phyloP scores from a whole-genome alignment of 1,140 invertebrate species.

The Drosophila baimaii region DNA sequence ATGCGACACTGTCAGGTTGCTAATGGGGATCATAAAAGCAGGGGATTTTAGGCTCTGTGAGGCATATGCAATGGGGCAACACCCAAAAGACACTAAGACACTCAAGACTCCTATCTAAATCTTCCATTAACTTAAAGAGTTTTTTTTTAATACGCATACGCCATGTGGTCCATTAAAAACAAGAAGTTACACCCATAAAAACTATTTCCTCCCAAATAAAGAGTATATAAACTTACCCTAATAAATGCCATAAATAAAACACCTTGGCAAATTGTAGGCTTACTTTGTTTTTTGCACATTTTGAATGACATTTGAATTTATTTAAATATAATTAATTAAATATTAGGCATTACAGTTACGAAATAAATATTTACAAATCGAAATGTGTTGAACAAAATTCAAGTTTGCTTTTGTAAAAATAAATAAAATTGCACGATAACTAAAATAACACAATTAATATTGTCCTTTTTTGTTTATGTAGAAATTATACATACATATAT shows the following conservation, averaged over 20 bases:
- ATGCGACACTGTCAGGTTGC: slow-evolving; percentile 66
- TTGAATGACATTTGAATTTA: slow-evolving; percentile 77
- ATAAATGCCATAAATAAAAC: background rate
- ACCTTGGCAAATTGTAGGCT: slow-evolving; percentile 21
- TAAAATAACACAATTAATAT: slow-evolving; percentile 75
- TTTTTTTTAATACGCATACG: slow-evolving; percentile 20
- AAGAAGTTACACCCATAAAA: background rate
- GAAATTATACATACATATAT: slow-evolving; percentile 33
- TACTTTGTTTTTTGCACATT: slow-evolving; percentile 70
- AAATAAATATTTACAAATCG: slow-evolving; percentile 81
- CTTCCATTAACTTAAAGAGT: slow-evolving; percentile 9
- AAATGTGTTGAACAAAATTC: slow-evolving; percentile 62
- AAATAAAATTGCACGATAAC: slow-evolving; percentile 81
- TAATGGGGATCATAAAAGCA: slow-evolving; percentile 42
- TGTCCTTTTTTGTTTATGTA: slow-evolving; percentile 31
- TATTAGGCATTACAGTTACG: slow-evolving; percentile 52
- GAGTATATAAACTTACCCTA: background rate
- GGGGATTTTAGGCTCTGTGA: slow-evolving; percentile 35
- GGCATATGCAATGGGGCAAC: slow-evolving; percentile 66
- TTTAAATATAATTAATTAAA: slow-evolving; percentile 60
- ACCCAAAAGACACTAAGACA: slow-evolving; percentile 32
- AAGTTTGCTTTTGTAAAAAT: slow-evolving; percentile 64
- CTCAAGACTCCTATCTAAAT: slow-evolving; percentile 18
- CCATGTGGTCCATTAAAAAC: slow-evolving; percentile 4
- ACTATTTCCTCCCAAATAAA: no score